Percentiles rank a stretch among this genome's conserved stretches.
Conservation (phyloP, 1,140 invertebrate species). For the Melanaphis sacchari region DNA sequence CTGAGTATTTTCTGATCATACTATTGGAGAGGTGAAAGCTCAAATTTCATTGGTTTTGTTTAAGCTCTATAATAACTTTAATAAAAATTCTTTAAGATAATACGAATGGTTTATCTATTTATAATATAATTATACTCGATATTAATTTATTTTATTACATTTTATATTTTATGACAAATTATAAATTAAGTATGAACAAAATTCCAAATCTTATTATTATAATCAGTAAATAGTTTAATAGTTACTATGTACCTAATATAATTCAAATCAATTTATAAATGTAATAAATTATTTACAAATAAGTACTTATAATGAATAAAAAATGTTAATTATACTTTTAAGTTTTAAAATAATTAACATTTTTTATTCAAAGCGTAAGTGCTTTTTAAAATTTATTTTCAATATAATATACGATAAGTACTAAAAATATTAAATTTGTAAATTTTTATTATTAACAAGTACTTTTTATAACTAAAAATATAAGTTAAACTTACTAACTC, state of each 20-base stretch:
- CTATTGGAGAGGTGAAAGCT: neutral
- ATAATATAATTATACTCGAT: neutral
- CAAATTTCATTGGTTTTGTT: neutral
- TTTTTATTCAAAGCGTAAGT: neutral
- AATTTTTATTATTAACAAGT: too few relatives aligned
- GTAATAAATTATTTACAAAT: neutral
- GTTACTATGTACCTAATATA: neutral
- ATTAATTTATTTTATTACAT: neutral
- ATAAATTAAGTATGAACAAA: neutral
- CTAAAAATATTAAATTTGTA: neutral
- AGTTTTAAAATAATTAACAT: neutral
- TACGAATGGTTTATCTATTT: neutral
- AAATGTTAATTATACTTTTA: neutral
- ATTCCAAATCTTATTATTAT: neutral
- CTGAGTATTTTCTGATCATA: conserved; percentile 32
- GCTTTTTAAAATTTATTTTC: neutral
- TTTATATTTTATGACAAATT: neutral
- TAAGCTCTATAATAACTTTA: neutral
- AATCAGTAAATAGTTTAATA: neutral
- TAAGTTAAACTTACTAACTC: too few relatives aligned
- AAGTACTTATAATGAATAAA: neutral
- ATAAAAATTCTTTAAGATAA: neutral
- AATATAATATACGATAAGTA: neutral
- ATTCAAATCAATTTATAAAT: neutral
- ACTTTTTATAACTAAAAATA: too few relatives aligned